These are phyloP conservation scores for Bradypus variegatus DNA, from an alignment of 2,797 vertebrate species.

Conservation along the genomic window DNA sequence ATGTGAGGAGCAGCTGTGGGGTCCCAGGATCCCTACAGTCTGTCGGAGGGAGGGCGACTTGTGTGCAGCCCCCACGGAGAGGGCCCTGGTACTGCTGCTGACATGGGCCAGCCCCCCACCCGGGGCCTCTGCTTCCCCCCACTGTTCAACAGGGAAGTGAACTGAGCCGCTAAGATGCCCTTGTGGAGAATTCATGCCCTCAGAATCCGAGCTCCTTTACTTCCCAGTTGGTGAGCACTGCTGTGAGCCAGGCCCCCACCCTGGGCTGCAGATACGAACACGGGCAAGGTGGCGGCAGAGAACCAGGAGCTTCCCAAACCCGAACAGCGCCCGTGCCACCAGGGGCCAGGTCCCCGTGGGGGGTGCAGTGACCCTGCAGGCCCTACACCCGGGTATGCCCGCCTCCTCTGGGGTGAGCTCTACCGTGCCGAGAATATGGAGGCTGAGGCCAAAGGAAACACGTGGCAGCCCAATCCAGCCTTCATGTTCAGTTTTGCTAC, in stretches of 20 bases:
- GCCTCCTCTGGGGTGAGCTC: fast-evolving
- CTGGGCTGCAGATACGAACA: background rate
- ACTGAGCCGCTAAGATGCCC: background rate
- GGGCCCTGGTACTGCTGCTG: fast-evolving
- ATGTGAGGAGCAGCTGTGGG: background rate
- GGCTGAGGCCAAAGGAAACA: background rate
- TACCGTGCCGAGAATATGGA: fast-evolving
- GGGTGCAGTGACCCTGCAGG: fast-evolving
- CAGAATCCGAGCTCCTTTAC: background rate
- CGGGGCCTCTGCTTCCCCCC: too few species aligned
- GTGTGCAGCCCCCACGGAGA: background rate
- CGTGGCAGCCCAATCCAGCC: fast-evolving
- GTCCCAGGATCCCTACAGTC: too few species aligned
- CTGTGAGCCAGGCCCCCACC: background rate
- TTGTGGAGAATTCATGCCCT: background rate
- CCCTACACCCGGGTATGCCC: fast-evolving
- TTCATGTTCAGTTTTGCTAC: background rate
- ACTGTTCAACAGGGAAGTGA: background rate
- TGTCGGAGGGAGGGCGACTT: fast-evolving
- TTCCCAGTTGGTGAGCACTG: fast-evolving
- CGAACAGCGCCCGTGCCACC: background rate
- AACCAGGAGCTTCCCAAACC: background rate
- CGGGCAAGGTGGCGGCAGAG: fast-evolving
- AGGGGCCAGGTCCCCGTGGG: fast-evolving
- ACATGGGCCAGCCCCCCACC: background rate